Evolutionary conservation across 2,797 vertebrate genomes (phyloP).

Genomic region (Thripadectes ignobilis): DNA sequence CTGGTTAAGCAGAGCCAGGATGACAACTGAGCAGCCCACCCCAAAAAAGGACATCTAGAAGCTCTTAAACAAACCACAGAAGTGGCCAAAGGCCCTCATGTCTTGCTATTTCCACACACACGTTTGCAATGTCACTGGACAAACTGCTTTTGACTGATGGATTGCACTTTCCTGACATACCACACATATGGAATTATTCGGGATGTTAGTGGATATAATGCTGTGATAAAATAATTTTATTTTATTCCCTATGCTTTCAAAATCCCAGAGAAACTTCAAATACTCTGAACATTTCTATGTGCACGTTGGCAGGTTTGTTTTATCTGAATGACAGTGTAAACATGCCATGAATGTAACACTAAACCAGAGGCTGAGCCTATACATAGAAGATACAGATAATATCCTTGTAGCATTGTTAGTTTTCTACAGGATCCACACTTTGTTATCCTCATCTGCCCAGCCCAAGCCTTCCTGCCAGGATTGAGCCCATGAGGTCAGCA

Average conservation of each 20-base stretch:
- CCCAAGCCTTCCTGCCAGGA: background rate
- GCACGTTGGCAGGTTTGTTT: background rate
- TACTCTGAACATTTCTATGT: background rate
- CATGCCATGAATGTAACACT: background rate
- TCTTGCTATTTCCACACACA: constrained; percentile 1
- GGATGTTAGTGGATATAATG: background rate
- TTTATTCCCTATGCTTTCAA: background rate
- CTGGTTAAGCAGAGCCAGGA: background rate
- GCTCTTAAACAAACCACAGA: background rate
- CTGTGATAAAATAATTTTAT: background rate
- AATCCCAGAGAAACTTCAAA: background rate
- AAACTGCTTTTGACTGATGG: background rate
- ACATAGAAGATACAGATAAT: background rate
- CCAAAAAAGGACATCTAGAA: background rate
- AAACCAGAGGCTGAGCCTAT: background rate
- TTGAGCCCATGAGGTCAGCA: background rate
- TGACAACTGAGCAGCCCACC: background rate
- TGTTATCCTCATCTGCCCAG: background rate
- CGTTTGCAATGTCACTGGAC: background rate
- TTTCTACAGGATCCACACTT: background rate
- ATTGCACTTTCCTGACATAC: constrained; percentile 5
- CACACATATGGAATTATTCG: constrained; percentile 42
- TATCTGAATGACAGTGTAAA: background rate
- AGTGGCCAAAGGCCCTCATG: background rate
- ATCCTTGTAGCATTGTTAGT: background rate